Conservation (phyloP, 2,888 invertebrate species). For the Chymomyza fuscimana region DNA sequence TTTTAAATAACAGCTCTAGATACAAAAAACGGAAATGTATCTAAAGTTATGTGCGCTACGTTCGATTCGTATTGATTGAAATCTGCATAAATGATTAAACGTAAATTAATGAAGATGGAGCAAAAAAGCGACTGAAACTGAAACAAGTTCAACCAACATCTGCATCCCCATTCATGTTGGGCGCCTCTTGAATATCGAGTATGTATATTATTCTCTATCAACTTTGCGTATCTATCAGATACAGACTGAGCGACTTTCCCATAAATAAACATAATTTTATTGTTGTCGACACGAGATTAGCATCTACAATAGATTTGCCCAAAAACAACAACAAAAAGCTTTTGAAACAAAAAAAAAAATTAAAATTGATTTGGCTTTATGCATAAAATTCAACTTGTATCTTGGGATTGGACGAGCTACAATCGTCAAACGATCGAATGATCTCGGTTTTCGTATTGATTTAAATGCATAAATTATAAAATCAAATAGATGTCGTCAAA, state of each 20-base stretch:
- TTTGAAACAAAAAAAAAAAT: conserved; percentile 32
- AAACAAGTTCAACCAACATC: conserved; percentile 55
- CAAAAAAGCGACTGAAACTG: conserved; percentile 29
- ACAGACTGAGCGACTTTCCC: conserved; percentile 47
- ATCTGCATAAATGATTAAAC: conserved; percentile 72
- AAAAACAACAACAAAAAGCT: conserved; percentile 39
- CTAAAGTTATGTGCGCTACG: conserved; percentile 28
- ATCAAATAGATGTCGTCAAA: conserved; percentile 57
- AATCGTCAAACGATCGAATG: not conserved
- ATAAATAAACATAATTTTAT: conserved; percentile 75
- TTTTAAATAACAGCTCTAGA: conserved; percentile 32
- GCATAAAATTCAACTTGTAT: conserved; percentile 56
- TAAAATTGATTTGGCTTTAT: conserved; percentile 63
- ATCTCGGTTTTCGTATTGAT: conserved; percentile 24
- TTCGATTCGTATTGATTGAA: conserved; percentile 53
- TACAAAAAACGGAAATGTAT: conserved; percentile 62
- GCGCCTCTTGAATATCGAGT: not conserved
- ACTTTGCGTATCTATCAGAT: conserved; percentile 24
- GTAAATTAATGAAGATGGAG: conserved; percentile 66
- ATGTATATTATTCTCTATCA: conserved; percentile 7
- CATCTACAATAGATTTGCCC: conserved; percentile 66
- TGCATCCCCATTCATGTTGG: conserved; percentile 21
- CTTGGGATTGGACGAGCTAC: conserved; percentile 31
- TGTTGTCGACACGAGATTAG: conserved; percentile 72
- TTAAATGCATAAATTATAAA: conserved; percentile 62